A percentile compares a stretch with the other conserved stretches of the same genome.
These are phyloP conservation scores for Eudorcas thomsonii DNA, from an alignment of 2,113 vertebrate species.

Conservation along the genomic window DNA sequence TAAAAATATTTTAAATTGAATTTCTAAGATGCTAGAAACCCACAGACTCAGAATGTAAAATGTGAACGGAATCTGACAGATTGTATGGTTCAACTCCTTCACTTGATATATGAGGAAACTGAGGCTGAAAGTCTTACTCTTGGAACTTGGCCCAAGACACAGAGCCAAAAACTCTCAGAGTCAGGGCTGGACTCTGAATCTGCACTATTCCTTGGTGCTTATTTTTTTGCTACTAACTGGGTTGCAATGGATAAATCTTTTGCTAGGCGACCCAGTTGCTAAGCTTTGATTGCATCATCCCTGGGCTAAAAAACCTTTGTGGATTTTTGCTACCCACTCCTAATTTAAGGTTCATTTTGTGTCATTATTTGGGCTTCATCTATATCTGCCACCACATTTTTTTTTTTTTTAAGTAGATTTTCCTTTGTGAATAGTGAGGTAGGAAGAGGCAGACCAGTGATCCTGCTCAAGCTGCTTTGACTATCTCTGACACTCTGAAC, in stretches of 20 bases:
- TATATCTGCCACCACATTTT: neutral
- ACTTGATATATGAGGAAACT: neutral
- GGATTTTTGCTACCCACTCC: neutral
- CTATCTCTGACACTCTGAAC: neutral
- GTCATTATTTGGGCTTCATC: neutral
- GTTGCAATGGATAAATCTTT: slow-evolving; percentile 16
- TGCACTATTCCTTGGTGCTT: neutral
- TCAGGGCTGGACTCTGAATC: neutral
- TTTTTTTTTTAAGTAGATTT: neutral
- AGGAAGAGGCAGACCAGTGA: neutral
- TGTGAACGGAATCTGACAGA: neutral
- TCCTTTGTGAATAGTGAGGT: neutral
- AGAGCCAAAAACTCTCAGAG: neutral
- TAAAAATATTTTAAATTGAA: neutral
- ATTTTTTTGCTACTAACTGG: neutral
- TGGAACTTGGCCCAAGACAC: neutral
- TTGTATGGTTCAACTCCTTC: neutral
- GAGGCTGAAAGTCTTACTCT: neutral
- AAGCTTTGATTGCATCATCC: slow-evolving; percentile 36
- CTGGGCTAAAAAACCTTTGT: neutral
- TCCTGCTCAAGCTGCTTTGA: neutral
- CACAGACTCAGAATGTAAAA: neutral
- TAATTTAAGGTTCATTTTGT: slow-evolving; percentile 21
- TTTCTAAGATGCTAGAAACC: neutral
- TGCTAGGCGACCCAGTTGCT: neutral